Evolutionary conservation across 2,888 invertebrate genomes (phyloP).

Genomic region (Zaprionus obscuricornis): DNA sequence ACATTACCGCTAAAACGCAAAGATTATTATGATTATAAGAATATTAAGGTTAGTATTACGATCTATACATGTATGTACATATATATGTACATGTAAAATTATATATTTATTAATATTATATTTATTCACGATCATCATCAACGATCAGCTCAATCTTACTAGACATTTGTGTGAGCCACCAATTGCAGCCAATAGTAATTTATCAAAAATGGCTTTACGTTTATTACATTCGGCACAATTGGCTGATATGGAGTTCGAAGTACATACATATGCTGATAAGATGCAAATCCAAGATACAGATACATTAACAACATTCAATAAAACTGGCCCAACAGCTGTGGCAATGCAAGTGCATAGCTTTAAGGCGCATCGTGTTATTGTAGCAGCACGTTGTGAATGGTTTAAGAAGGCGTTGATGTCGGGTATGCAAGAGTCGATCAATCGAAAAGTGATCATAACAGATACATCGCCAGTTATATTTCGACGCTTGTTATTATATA

Average conservation of each 20-base stretch:
- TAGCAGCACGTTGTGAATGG: constrained; percentile 88
- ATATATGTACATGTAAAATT: background rate
- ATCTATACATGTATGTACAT: no score
- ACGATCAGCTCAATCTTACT: constrained; percentile 83
- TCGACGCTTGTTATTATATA: constrained; percentile 86
- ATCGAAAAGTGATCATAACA: constrained; percentile 87
- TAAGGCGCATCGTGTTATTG: constrained; percentile 87
- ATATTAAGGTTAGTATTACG: constrained; percentile 65
- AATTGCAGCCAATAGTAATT: constrained; percentile 84
- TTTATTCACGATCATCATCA: background rate
- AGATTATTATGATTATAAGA: constrained; percentile 74
- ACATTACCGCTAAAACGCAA: constrained; percentile 46
- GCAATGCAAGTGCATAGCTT: constrained; percentile 82
- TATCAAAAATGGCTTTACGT: constrained; percentile 86
- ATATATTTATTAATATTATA: background rate
- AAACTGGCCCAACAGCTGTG: background rate
- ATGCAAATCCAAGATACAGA: no score
- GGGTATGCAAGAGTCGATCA: constrained; percentile 89
- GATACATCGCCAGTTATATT: constrained; percentile 87
- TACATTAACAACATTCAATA: no score
- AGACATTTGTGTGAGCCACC: constrained; percentile 87
- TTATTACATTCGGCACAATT: constrained; percentile 85
- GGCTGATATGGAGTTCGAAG: constrained; percentile 88
- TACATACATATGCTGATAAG: constrained; percentile 78
- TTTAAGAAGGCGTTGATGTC: constrained; percentile 87